Base-by-base conservation (phyloP, 2,113 vertebrate species). In the Lamprotornis superbus region DNA sequence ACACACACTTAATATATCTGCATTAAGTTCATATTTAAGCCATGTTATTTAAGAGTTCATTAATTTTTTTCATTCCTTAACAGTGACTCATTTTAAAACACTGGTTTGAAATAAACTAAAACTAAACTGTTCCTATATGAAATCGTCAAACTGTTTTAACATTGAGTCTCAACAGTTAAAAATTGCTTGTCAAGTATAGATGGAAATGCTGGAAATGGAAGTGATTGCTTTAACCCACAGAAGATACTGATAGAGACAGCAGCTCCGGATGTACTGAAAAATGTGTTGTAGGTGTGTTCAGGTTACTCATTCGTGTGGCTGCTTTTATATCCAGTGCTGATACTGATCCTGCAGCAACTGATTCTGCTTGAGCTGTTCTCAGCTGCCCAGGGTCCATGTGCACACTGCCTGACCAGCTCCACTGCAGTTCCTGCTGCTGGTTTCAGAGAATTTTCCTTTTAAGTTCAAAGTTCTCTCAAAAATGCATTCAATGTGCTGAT, bases 41-140 rank as follows among this genome's bases (percentile, higher is more conserved):
- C 18, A 55, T 2, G 19, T 60, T n/a, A 87, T 79, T 74, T 76
- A 46, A 70, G 50, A 91, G 37, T 56, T 87, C 28, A 13, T 55
- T 0, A 35, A 2, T 79, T 76, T 82, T 87, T 76, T 87, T 78
- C 56, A 52, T 83, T 92, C 46, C n/a, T 68, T 89, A 78, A 63
- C 21, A 65, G 37, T 74, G 67, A 88, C 75, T 94, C 17, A 81
- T 88, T 95, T 92, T 71, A 88, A 92, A 91, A 56, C 30, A 69
- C 25, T 17, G 55, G 16, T 80, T 73, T 76, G 77, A 94, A 77
- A 80, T 59, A 87, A 93, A 77, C 74, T 88, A 40, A 52, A 91
- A 21, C 18, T 56, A 57, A 85, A 69, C 42, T 50, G 46, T 73
- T 73, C 27, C 20, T 77, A 5, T 28, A 53, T 30, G 56, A 78